Evolutionary conservation across 92 coral and sea anemone species (phyloP), one percentile per base, ranked within the genome.

Genomic region (Parazoanthus atlanticus): DNA sequence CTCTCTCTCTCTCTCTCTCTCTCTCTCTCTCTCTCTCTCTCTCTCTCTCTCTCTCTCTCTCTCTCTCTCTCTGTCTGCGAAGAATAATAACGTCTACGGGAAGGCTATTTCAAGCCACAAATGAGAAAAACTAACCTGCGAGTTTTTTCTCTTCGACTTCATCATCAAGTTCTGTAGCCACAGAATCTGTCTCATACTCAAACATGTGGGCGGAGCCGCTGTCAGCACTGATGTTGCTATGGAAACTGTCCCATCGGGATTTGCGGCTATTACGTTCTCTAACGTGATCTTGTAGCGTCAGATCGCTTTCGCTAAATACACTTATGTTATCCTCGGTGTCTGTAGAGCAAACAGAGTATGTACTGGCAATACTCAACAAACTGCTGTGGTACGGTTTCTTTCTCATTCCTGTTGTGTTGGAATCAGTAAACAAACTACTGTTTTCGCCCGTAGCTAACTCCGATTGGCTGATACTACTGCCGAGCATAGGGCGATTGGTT

Each of bases 151-250:
- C 93, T 30, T 89, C 96, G 34, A 81, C 86, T 66, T 84, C 90
- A 38, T 92, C 94, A 16, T 93, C 98, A 70, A 69, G 85, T 70
- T 96, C 98, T 16, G 93, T 87, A 10, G 83, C 80, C 88, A 74
- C 41, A 25, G 96, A 93, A 47, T 93, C 98, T 6, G 94, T 92
- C 61, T 95, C 98, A 74, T 88, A 95, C 86, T 95, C 98, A 76
- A 88, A 93, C 93, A 93, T 73, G 46, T 97, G 98, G 58, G 95
- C 94, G 54, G 99, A 97, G 76, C 99, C 99, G 82, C 99, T 97
- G 90, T 97, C 99, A 76, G 94, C 96, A 85, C 99, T 97, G 84
- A 88, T 61, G 92, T 94, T 95, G 91, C 99, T 97, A 89, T 93
- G 94, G 90, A 97, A 97, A 89, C 99, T 97, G 12, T 95, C 98